Percentiles rank a stretch among this genome's conserved stretches.
phyloP scores from a whole-genome alignment of 2,797 vertebrate species.

The Gastrophryne carolinensis region DNA sequence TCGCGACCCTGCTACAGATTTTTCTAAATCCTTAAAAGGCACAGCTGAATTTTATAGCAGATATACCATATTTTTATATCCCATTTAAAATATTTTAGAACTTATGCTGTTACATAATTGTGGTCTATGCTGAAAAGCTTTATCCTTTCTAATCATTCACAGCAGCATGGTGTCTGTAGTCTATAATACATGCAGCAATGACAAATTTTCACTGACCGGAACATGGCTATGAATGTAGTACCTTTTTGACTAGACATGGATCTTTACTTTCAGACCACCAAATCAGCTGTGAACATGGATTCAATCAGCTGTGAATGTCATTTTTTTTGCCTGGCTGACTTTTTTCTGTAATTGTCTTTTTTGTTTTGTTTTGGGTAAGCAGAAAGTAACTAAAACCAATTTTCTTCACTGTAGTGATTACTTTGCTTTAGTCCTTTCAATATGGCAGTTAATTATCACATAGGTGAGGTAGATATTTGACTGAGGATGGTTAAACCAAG shows the following conservation, averaged over 20 bases:
- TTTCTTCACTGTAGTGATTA: slow-evolving; percentile 13
- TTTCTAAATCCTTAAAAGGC: no score
- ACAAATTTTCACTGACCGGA: slow-evolving; percentile 28
- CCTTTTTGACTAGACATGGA: slow-evolving; percentile 31
- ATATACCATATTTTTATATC: no score
- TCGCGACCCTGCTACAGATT: no score
- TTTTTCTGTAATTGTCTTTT: slow-evolving; percentile 37
- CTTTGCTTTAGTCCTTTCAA: slow-evolving; percentile 10
- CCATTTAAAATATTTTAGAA: no score
- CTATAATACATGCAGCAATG: slow-evolving; percentile 33
- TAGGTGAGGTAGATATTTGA: not conserved
- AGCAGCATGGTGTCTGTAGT: not conserved
- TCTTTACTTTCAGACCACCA: slow-evolving; percentile 36
- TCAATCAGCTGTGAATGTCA: slow-evolving; percentile 47
- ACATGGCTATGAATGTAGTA: slow-evolving; percentile 28
- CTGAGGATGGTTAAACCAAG: no score
- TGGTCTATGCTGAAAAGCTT: no score
- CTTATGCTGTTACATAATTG: no score
- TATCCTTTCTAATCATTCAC: not conserved
- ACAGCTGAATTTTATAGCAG: no score
- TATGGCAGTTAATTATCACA: slow-evolving; percentile 32
- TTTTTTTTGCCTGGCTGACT: slow-evolving; percentile 39
- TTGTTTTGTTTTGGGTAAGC: slow-evolving; percentile 29
- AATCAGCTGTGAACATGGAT: slow-evolving; percentile 37
- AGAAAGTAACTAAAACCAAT: slow-evolving; percentile 33